Conservation (phyloP, 2,888 invertebrate genomes). For the Drosophila affinis region DNA sequence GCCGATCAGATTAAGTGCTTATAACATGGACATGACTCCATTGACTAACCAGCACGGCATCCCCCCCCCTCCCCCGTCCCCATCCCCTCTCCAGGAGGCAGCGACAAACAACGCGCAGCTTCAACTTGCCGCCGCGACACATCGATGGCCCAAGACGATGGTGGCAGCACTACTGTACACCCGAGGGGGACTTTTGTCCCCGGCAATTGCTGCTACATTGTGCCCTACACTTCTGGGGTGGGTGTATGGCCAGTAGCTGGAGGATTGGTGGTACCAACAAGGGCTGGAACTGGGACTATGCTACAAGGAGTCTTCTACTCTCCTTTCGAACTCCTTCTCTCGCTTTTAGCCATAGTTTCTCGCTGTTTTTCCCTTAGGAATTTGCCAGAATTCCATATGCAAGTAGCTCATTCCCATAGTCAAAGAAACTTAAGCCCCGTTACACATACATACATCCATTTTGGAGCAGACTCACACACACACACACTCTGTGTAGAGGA, state of each 20-base stretch:
- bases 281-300: too few species aligned
- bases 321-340: too few species aligned
- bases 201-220: constrained; percentile 48
- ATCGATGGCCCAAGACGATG: constrained; percentile 41
- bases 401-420: constrained; percentile 12
- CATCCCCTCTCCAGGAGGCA: constrained; percentile 11
- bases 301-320: too few species aligned
- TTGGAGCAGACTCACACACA: constrained; percentile 27
- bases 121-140: constrained; percentile 54
- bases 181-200: constrained; percentile 35
- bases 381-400: not conserved
- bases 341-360: too few species aligned
- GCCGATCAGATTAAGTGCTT: constrained; percentile 75
- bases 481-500: constrained; percentile 18
- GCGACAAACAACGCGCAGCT: constrained; percentile 49
- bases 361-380: not conserved
- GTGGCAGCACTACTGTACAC: constrained; percentile 21
- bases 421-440: constrained; percentile 1
- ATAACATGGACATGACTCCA: constrained; percentile 79
- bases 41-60: constrained; percentile 60
- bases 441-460: constrained; percentile 15
- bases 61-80: constrained; percentile 11
- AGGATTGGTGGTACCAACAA: too few species aligned
- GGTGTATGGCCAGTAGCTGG: too few species aligned
- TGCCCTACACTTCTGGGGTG: constrained; percentile 17